These are phyloP conservation scores for Mythimna impura DNA, from an alignment of 2,888 invertebrate species.

Conservation along the genomic window DNA sequence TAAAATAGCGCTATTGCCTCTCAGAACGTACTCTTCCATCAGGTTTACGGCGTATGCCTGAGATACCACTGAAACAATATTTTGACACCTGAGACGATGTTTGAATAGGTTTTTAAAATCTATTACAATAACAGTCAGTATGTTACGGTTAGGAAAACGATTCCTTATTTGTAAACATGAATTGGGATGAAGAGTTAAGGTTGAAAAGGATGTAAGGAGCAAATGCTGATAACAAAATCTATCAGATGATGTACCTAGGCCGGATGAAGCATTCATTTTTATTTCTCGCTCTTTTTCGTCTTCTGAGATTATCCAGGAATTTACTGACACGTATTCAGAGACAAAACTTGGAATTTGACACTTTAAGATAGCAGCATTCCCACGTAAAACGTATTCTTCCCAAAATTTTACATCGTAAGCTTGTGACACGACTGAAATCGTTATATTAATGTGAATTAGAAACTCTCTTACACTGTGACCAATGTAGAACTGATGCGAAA, in stretches of 20 bases:
- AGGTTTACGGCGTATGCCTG: constrained; percentile 97
- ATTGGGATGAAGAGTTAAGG: constrained; percentile 39
- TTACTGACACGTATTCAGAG: constrained; percentile 96
- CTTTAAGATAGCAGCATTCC: constrained; percentile 97
- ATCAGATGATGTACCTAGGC: constrained; percentile 77
- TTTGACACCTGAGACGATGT: constrained; percentile 43
- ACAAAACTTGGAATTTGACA: constrained; percentile 98
- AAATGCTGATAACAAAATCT: constrained; percentile 15
- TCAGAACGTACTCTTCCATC: constrained; percentile 97
- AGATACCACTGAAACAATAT: constrained; percentile 95
- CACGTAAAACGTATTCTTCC: constrained; percentile 97
- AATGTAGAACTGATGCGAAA: neutral
- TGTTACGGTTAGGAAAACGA: constrained; percentile 1
- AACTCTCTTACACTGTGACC: neutral
- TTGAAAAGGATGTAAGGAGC: constrained; percentile 44
- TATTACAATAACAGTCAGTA: constrained; percentile 7
- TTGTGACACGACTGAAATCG: constrained; percentile 96
- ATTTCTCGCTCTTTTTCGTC: constrained; percentile 87
- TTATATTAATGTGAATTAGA: constrained; percentile 40
- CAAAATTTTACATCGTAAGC: constrained; percentile 97
- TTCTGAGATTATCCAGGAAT: constrained; percentile 96
- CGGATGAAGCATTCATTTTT: constrained; percentile 77
- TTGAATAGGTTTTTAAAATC: constrained; percentile 1
- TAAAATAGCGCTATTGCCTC: constrained; percentile 97
- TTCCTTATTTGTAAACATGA: constrained; percentile 5